phyloP scores from a whole-genome alignment of 2,888 invertebrate species.

The Hermodice carunculata region DNA sequence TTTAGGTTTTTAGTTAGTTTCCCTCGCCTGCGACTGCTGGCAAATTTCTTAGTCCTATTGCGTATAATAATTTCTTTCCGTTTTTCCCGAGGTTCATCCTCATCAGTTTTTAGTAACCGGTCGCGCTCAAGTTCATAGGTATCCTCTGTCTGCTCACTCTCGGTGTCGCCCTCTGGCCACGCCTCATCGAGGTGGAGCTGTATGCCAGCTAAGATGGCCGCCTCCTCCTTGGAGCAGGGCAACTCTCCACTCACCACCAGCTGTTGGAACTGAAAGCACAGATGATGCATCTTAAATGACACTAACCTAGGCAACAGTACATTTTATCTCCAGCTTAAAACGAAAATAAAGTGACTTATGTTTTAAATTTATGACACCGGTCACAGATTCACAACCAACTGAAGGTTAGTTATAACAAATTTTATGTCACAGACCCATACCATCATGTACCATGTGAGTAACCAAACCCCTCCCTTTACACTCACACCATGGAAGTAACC shows the following conservation, averaged over 20 bases:
- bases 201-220: conserved; percentile 76
- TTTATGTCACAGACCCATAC: too few species aligned
- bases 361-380: too few species aligned
- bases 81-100: conserved; percentile 1
- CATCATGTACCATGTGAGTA: too few species aligned
- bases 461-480: too few species aligned
- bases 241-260: conserved; percentile 75
- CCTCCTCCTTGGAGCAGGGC: conserved; percentile 77
- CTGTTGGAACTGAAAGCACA: conserved; percentile 76
- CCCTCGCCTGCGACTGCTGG: conserved; percentile 56
- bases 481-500: too few species aligned
- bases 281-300: conserved; percentile 43
- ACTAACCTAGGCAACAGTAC: too few species aligned
- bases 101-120: conserved; percentile 22
- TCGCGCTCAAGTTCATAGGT: conserved; percentile 16
- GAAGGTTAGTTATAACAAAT: too few species aligned
- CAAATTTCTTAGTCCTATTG: conserved; percentile 35
- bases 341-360: too few species aligned
- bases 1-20: conserved; percentile 55
- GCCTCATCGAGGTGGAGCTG: conserved; percentile 75
- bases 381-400: too few species aligned
- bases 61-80: conserved; percentile 3
- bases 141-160: conserved; percentile 14
- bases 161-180: conserved; percentile 59
- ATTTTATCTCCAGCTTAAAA: too few species aligned